Evolutionary conservation across 35 echinoderm and acorn worm species (phyloP).

Genomic region (Patiria miniata): DNA sequence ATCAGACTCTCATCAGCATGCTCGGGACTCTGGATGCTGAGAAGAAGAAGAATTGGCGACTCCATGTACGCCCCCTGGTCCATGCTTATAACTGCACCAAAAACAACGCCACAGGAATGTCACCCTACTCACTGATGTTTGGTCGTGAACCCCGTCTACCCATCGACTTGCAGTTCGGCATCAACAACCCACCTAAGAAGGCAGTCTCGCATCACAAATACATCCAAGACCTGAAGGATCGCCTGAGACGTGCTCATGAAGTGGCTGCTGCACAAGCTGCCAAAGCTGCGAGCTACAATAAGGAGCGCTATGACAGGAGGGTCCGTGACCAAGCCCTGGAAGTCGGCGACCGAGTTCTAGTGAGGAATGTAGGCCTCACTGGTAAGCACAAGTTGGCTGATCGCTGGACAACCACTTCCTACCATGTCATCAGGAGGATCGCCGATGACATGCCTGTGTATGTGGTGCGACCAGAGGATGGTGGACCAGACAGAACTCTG

Average conservation of each 20-base stretch:
- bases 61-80: slow-evolving; percentile 39
- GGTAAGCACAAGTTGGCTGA: slow-evolving; percentile 86
- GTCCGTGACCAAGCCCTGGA: slow-evolving; percentile 35
- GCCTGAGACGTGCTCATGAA: neutral
- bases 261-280: neutral
- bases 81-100: slow-evolving; percentile 63
- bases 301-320: slow-evolving; percentile 53
- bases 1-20: slow-evolving; percentile 46
- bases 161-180: slow-evolving; percentile 40
- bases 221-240: neutral
- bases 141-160: slow-evolving; percentile 38
- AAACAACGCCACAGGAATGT: slow-evolving; percentile 44
- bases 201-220: neutral
- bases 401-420: slow-evolving; percentile 46
- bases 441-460: slow-evolving; percentile 57
- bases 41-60: slow-evolving; percentile 41
- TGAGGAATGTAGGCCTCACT: slow-evolving; percentile 59
- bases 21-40: slow-evolving; percentile 58
- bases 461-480: slow-evolving; percentile 55
- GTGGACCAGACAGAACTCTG: slow-evolving; percentile 40
- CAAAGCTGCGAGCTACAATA: slow-evolving; percentile 23
- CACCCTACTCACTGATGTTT: slow-evolving; percentile 63
- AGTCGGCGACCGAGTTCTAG: slow-evolving; percentile 72
- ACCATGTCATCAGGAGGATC: slow-evolving; percentile 33
- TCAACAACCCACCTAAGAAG: neutral